Base-by-base conservation (phyloP, 1,140 invertebrate species). In the Hylyphantes graminicola region DNA sequence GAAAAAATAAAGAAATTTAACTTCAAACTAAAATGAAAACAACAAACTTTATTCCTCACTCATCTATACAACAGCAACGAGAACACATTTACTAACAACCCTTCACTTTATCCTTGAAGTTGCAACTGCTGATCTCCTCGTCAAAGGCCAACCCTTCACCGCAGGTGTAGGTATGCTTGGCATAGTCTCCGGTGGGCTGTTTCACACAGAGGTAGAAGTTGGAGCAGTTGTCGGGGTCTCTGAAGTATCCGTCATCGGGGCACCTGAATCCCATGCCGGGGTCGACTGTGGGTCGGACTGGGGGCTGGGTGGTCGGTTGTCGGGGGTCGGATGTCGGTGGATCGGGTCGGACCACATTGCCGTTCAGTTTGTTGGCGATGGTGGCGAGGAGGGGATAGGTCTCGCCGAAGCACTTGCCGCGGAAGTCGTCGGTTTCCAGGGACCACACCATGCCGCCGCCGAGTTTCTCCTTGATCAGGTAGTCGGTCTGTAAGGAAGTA, bases 361-460 rank as follows among this genome's bases (percentile, higher is more conserved):
- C 86, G 17, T 86, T 74, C 8, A 88, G 81, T n/a, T 85, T 87
- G 11, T 48, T 65, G 63, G 70, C 81, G 53, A 88, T 88, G 10
- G 85, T 80, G 55, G 87, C 82, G 0, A 88, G 21, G 5, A 88
- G 64, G 10, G 88, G 88, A 59, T 87, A 88, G 48, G 82, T 86
- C 12, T 55, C 77, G 2, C 86, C 87, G n/a, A 61, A 67, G 73
- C 88, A 89, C 12, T 73, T 74, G 12, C 87, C 89, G 12, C 84
- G 87, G 75, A 92, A 92, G 84, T 93, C 92, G 86, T 93, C 92
- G 10, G 92, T 92, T 85, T 93, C 93, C 0, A 93, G 86, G 6
- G 91, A 91, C 93, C 93, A 93, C 10, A 93, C 87, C 92, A 93
- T 93, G 0, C 90, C 89, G 48, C 92, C 93, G 5, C 89, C 92